Evolutionary conservation across 2,113 vertebrate species (phyloP).

Genomic region (Phalacrocorax brasilianus): DNA sequence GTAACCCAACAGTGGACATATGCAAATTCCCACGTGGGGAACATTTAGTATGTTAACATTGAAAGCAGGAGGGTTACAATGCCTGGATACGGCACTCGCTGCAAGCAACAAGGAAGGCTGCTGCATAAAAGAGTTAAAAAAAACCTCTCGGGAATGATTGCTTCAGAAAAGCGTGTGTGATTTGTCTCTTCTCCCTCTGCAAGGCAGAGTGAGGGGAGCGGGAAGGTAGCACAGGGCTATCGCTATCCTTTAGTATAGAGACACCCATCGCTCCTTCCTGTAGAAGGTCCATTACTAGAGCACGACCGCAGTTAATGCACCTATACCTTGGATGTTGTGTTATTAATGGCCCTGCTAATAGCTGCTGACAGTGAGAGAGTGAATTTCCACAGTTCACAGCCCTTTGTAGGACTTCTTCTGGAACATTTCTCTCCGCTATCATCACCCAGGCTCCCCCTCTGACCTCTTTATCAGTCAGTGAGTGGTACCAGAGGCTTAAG

Average conservation of each 20-base stretch:
- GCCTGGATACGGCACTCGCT: background rate
- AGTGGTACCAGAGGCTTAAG: constrained; percentile 69
- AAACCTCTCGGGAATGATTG: background rate
- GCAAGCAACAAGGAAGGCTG: background rate
- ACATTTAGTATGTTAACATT: background rate
- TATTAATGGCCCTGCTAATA: constrained; percentile 58
- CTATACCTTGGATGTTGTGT: background rate
- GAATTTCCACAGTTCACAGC: constrained; percentile 65
- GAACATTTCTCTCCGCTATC: constrained; percentile 66
- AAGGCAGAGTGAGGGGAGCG: background rate
- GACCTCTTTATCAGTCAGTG: constrained; percentile 71
- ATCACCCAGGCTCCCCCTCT: constrained; percentile 58
- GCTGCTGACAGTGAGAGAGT: constrained; percentile 59
- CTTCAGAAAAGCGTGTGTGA: background rate
- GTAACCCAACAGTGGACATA: background rate
- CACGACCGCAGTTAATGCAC: constrained; percentile 17
- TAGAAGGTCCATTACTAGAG: background rate
- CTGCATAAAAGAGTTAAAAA: background rate
- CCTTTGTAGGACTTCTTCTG: constrained; percentile 55
- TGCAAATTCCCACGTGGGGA: background rate
- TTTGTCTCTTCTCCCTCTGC: background rate
- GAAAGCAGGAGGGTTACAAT: background rate
- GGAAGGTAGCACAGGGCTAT: background rate
- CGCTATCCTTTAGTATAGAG: background rate
- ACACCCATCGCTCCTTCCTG: background rate